Conservation (phyloP, 2,888 invertebrate species). For the Xylocampa areola region DNA sequence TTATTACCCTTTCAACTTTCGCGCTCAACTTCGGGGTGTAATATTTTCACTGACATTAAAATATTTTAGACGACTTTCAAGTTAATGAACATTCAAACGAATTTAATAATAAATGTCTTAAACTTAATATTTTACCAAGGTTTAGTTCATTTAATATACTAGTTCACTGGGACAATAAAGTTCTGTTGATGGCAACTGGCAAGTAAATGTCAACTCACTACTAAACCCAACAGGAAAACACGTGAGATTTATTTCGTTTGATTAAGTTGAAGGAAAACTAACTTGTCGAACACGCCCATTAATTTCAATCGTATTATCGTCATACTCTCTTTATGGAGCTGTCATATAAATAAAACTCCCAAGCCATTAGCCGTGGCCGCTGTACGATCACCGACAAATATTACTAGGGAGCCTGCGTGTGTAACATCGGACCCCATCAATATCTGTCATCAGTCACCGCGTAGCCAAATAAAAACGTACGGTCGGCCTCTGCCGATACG, state of each 20-base stretch:
- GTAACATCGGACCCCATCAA: slow-evolving; percentile 80
- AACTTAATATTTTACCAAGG: slow-evolving; percentile 5
- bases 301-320: slow-evolving; percentile 79
- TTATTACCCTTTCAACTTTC: slow-evolving; percentile 70
- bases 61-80: slow-evolving; percentile 40
- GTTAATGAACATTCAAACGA: slow-evolving; percentile 13
- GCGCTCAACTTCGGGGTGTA: slow-evolving; percentile 57
- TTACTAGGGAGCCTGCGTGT: slow-evolving; percentile 72
- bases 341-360: slow-evolving; percentile 84
- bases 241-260: slow-evolving; percentile 58
- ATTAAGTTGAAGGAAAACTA: slow-evolving; percentile 65
- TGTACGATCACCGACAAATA: slow-evolving; percentile 74
- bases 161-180: slow-evolving; percentile 5
- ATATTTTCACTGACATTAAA: slow-evolving; percentile 65
- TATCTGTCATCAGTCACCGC: slow-evolving; percentile 85
- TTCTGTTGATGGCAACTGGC: slow-evolving; percentile 27
- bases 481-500: slow-evolving; percentile 71
- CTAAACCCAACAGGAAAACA: slow-evolving; percentile 54
- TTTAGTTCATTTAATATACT: slow-evolving; percentile 7
- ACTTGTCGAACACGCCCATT: slow-evolving; percentile 72
- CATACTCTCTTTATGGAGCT: slow-evolving; percentile 75
- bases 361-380: slow-evolving; percentile 73
- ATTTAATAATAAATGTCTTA: neutral
- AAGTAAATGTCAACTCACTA: slow-evolving; percentile 35
- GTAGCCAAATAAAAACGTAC: slow-evolving; percentile 86